Percentiles rank a stretch among this genome's conserved stretches.
phyloP scores from a whole-genome alignment of 2,888 invertebrate genomes.

The Drosophila phalerata region DNA sequence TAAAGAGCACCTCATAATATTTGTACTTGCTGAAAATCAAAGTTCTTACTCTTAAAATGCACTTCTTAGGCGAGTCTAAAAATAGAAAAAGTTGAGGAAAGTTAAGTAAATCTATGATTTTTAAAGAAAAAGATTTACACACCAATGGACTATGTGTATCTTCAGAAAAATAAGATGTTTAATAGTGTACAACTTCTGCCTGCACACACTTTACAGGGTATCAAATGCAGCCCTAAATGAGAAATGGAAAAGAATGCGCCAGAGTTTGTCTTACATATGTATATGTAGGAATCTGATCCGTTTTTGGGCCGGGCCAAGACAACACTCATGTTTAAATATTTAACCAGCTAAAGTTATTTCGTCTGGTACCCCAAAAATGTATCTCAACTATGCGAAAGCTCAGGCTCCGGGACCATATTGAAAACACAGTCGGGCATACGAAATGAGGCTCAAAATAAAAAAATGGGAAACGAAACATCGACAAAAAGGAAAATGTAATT shows the following conservation, averaged over 20 bases:
- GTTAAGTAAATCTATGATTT: neutral
- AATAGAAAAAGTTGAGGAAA: neutral
- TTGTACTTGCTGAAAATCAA: neutral
- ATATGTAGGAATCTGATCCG: constrained; percentile 25
- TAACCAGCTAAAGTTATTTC: constrained; percentile 18
- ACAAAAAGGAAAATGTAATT: constrained; percentile 36
- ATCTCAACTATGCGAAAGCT: constrained; percentile 12
- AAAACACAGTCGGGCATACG: constrained; percentile 48
- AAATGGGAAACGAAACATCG: constrained; percentile 10
- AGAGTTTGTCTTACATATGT: constrained; percentile 13
- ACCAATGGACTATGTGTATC: neutral
- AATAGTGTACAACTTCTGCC: neutral
- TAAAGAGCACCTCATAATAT: too few relatives aligned
- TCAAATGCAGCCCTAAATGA: neutral
- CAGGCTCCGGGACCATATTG: neutral
- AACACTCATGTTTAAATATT: constrained; percentile 29
- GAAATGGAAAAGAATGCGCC: constrained; percentile 20
- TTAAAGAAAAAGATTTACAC: neutral
- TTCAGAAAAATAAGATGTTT: neutral
- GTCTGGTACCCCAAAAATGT: constrained; percentile 19
- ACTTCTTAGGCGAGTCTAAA: neutral
- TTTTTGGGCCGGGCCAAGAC: constrained; percentile 16
- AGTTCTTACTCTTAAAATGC: neutral
- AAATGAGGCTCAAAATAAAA: constrained; percentile 51
- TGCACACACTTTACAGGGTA: constrained; percentile 1